phyloP scores from a whole-genome alignment of 2,797 vertebrate genomes.

The Clamator glandarius region DNA sequence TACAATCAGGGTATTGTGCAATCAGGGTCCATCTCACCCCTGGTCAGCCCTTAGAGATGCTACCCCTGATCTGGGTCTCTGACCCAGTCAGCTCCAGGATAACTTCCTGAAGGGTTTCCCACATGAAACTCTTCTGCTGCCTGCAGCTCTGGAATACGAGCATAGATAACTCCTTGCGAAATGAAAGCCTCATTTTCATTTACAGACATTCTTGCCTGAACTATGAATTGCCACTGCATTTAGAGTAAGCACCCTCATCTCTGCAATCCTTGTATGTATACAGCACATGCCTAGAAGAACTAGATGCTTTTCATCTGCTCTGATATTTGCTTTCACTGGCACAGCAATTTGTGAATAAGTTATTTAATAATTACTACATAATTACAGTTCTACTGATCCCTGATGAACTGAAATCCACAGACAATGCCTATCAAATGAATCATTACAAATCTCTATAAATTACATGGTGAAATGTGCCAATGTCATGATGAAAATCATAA shows the following conservation, averaged over 20 bases:
- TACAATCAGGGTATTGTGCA: too few relatives aligned
- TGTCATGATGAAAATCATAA: slow-evolving; percentile 33
- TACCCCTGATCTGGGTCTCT: not conserved
- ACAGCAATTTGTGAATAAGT: slow-evolving; percentile 34
- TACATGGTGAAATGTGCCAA: slow-evolving; percentile 36
- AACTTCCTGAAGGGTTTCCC: not conserved
- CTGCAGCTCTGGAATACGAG: not conserved
- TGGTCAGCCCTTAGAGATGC: not conserved
- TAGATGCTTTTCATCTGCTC: not conserved
- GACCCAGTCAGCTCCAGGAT: not conserved
- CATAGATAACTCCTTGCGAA: fast-evolving
- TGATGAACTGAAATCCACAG: slow-evolving; percentile 61
- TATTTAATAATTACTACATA: slow-evolving; percentile 64
- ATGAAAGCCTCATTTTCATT: fast-evolving
- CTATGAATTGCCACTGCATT: fast-evolving
- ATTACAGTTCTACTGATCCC: slow-evolving; percentile 66
- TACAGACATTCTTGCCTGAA: not conserved
- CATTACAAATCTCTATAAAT: slow-evolving; percentile 59
- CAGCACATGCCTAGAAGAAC: not conserved
- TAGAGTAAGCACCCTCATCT: not conserved
- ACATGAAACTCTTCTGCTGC: not conserved
- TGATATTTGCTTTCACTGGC: slow-evolving; percentile 15
- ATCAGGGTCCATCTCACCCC: fast-evolving
- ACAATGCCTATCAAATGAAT: slow-evolving; percentile 71
- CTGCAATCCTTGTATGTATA: fast-evolving